phyloP scores from a whole-genome alignment of 2,888 invertebrate genomes.

The Polydesmus complanatus region DNA sequence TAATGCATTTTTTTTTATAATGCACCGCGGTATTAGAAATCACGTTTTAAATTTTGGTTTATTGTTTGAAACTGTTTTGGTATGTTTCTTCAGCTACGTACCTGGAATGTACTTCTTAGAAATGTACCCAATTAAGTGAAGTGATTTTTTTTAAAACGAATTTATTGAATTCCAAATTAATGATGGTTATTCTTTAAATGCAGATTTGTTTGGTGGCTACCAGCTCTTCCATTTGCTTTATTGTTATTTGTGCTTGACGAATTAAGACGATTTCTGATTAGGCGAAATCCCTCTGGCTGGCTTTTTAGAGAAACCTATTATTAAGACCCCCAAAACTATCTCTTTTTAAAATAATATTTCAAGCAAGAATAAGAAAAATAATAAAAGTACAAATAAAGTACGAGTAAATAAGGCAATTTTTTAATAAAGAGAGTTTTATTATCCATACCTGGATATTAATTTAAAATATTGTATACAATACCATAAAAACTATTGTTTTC shows the following conservation, averaged over 20 bases:
- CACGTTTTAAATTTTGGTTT: conserved; percentile 33
- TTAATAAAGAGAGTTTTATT: too few relatives aligned
- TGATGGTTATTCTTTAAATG: too few relatives aligned
- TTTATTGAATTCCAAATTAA: not conserved
- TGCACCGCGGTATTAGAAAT: conserved; percentile 31
- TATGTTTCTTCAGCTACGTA: conserved; percentile 33
- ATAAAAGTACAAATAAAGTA: too few relatives aligned
- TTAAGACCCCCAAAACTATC: too few relatives aligned
- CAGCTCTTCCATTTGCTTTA: conserved; percentile 37
- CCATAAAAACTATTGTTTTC: too few relatives aligned
- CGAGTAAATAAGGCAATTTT: too few relatives aligned
- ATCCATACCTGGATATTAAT: too few relatives aligned
- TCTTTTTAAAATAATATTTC: too few relatives aligned
- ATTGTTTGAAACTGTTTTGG: conserved; percentile 33
- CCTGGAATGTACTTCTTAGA: conserved; percentile 33
- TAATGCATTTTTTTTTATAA: too few relatives aligned
- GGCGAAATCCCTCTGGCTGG: conserved; percentile 34
- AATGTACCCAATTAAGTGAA: conserved; percentile 26
- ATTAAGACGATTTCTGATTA: conserved; percentile 32
- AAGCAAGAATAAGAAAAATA: too few relatives aligned
- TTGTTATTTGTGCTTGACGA: conserved; percentile 39
- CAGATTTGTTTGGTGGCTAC: conserved; percentile 40
- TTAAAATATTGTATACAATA: too few relatives aligned
- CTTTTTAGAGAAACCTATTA: conserved; percentile 36
- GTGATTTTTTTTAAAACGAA: not conserved